Percentiles rank a stretch among this genome's conserved stretches.
phyloP scores from a whole-genome alignment of 1,140 invertebrate genomes.

The Whitmania pigra region DNA sequence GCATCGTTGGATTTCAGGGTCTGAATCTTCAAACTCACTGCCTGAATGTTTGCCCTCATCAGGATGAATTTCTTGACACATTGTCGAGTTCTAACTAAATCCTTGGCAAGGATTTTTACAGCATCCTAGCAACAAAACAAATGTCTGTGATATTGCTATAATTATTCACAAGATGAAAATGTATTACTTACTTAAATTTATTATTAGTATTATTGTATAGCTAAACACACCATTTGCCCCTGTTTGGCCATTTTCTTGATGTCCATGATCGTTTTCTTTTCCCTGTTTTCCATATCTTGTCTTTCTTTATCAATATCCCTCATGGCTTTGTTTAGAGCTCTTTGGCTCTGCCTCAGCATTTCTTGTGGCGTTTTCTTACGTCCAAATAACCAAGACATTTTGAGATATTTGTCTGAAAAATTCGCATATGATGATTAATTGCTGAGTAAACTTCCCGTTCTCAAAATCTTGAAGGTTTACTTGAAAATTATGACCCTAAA shows the following conservation, averaged over 20 bases:
- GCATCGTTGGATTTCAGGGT: slow-evolving; percentile 94
- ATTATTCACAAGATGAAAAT: neutral
- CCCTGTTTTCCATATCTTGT: slow-evolving; percentile 90
- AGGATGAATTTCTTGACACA: slow-evolving; percentile 98
- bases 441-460: too few relatives aligned
- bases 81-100: slow-evolving; percentile 82
- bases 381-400: slow-evolving; percentile 72
- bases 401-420: neutral
- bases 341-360: slow-evolving; percentile 92
- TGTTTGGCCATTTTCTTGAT: slow-evolving; percentile 99
- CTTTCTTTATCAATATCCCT: slow-evolving; percentile 86
- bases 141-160: neutral
- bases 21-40: slow-evolving; percentile 94
- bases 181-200: neutral
- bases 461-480: too few relatives aligned
- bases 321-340: slow-evolving; percentile 97
- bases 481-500: too few relatives aligned
- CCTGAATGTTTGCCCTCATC: slow-evolving; percentile 99
- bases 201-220: neutral
- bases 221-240: slow-evolving; percentile 77
- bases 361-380: slow-evolving; percentile 90
- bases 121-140: slow-evolving; percentile 63
- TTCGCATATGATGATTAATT: too few relatives aligned
- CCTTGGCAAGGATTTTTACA: slow-evolving; percentile 99
- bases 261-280: slow-evolving; percentile 94